Evolutionary conservation across 37 sponge, comb jelly and placozoan species (phyloP).

Genomic region (Corticium candelabrum): DNA sequence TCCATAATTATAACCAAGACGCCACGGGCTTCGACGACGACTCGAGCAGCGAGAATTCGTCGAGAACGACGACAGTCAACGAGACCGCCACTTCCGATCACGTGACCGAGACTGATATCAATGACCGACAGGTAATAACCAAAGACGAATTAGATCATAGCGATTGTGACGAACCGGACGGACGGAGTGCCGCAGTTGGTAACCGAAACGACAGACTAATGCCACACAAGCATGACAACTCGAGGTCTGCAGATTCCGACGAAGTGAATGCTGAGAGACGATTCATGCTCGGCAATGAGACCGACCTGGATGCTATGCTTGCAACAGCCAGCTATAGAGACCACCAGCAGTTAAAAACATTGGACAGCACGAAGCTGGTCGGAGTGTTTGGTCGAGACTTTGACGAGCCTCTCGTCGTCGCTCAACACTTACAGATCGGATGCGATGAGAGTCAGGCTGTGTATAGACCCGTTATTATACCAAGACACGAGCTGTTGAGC

Average conservation of each 20-base stretch:
- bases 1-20: neutral
- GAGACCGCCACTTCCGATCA: neutral
- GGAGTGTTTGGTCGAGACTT: conserved; percentile 85
- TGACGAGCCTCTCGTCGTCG: conserved; percentile 48
- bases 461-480: conserved; percentile 40
- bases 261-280: neutral
- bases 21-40: neutral
- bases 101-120: neutral
- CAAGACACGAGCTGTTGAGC: conserved; percentile 40
- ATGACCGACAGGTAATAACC: neutral
- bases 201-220: too few species aligned
- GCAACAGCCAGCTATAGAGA: too few species aligned
- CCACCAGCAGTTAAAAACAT: neutral
- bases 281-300: neutral
- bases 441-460: conserved; percentile 23
- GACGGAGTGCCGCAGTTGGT: neutral
- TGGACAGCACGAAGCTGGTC: conserved; percentile 13
- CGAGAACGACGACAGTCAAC: neutral
- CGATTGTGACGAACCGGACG: neutral
- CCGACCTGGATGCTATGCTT: too few species aligned
- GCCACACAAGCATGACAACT: too few species aligned
- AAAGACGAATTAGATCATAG: neutral
- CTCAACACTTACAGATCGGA: conserved; percentile 25
- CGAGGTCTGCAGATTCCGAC: neutral
- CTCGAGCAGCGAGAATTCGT: neutral